Conservation (phyloP, 2,797 vertebrate genomes). For the Sebastes flavidus region DNA sequence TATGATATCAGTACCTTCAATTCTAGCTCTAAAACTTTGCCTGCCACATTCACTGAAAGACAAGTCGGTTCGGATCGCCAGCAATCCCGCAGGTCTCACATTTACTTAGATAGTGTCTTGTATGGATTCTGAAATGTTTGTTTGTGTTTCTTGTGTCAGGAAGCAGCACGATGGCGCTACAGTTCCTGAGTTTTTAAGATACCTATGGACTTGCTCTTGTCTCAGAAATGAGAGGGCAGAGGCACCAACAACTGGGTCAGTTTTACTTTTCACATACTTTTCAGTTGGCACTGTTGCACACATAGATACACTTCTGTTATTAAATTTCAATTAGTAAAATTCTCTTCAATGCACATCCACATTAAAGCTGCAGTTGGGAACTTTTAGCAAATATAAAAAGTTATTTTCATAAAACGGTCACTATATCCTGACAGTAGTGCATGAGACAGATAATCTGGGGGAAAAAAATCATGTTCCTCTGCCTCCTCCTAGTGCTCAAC, state of each 20-base stretch:
- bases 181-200: fast-evolving
- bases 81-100: background rate
- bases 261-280: background rate
- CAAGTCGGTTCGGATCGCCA: too few species aligned
- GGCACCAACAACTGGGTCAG: background rate
- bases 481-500: too few species aligned
- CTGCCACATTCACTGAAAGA: too few species aligned
- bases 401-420: too few species aligned
- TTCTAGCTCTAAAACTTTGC: too few species aligned
- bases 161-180: background rate
- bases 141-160: constrained; percentile 3
- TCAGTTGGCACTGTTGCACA: background rate
- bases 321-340: background rate
- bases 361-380: background rate
- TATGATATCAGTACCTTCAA: fast-evolving
- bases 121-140: background rate
- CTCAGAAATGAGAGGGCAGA: background rate
- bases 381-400: too few species aligned
- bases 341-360: background rate
- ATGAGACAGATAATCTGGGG: too few species aligned
- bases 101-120: background rate
- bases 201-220: too few species aligned
- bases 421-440: too few species aligned
- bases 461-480: too few species aligned
- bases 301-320: background rate